Base-by-base conservation (phyloP, 2,797 vertebrate species). In the Rhabdomys pumilio region DNA sequence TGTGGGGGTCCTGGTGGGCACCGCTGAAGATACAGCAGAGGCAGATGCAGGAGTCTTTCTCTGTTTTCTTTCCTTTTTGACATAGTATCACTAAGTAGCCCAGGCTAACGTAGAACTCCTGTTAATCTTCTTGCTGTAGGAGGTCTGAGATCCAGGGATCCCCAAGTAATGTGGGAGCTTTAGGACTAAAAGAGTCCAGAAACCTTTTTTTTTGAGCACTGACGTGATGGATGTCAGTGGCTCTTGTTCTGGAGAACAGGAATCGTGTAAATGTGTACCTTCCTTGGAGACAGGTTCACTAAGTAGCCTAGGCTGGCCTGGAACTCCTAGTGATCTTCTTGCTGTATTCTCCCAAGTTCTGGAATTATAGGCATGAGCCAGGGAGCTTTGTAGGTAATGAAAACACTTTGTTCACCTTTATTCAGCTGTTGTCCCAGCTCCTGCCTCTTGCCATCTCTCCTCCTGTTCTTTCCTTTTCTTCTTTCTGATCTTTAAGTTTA, bases 401-500 rank as follows among this genome's bases (percentile, higher is more conserved):
- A 59, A 59, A 14, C 24, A 84, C 94, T 75, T 87, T 41, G 61
- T 29, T 38, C 14, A 44, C 55, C 38, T 89, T 89, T 29, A 29
- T 85, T 87, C 44, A 44, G 65, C n/a, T 31, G 38, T 22, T 55
- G 12, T 41, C 24, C 34, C 4, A 29, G 50, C 24, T 47, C 34
- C 24, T 57, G 6, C 55, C 38, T n/a, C 65, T 34, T 9, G 10
- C 1, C 19, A 59, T 67, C 31, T 7, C 22, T 6, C 6, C 63
- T 88, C 57, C 24, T 34, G 8, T 80, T 75, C 31, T 82, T 82
- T 17, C 12, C 20, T 81, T 22, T 80, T 77, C 79, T 41, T 81
- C 44, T 7, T 89, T 93, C 38, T 26, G 44, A 69, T 80, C 6
- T 12, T 86, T 63, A 90, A 77, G 84, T 63, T 82, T 90, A 83